Conservation (phyloP, 2,888 invertebrate genomes). For the Drepana falcataria region DNA sequence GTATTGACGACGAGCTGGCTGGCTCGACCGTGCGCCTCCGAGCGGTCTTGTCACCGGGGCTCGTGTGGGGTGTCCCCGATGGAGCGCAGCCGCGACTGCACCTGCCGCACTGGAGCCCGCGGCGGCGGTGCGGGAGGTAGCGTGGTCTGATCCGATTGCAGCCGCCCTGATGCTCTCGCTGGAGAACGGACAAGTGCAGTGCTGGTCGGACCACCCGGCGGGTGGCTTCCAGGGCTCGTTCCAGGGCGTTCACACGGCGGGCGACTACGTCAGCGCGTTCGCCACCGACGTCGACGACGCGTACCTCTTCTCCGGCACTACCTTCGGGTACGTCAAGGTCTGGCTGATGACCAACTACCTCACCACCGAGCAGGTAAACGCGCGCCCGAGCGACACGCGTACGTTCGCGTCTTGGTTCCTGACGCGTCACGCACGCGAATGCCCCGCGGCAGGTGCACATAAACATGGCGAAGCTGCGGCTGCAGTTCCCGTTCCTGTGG, state of each 20-base stretch:
- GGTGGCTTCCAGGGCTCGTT: slow-evolving; percentile 86
- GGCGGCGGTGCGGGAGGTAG: not conserved
- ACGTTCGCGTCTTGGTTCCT: too few relatives aligned
- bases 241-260: slow-evolving; percentile 82
- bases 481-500: slow-evolving; percentile 86
- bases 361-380: slow-evolving; percentile 45
- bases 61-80: too few relatives aligned
- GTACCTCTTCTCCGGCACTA: slow-evolving; percentile 85
- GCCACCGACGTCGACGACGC: slow-evolving; percentile 84
- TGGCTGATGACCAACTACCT: slow-evolving; percentile 87
- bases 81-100: too few relatives aligned
- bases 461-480: slow-evolving; percentile 80
- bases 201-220: slow-evolving; percentile 88
- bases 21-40: too few relatives aligned
- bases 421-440: too few relatives aligned
- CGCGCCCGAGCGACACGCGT: too few relatives aligned
- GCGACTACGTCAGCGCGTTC: slow-evolving; percentile 83
- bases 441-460: slow-evolving; percentile 66
- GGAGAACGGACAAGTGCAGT: slow-evolving; percentile 86
- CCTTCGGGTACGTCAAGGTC: slow-evolving; percentile 87
- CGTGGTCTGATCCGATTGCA: slow-evolving; percentile 14
- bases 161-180: slow-evolving; percentile 85
- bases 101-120: too few relatives aligned
- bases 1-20: too few relatives aligned
- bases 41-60: too few relatives aligned